Base-by-base conservation (phyloP, 2,797 vertebrate species). In the Sphenopsis melanotis region DNA sequence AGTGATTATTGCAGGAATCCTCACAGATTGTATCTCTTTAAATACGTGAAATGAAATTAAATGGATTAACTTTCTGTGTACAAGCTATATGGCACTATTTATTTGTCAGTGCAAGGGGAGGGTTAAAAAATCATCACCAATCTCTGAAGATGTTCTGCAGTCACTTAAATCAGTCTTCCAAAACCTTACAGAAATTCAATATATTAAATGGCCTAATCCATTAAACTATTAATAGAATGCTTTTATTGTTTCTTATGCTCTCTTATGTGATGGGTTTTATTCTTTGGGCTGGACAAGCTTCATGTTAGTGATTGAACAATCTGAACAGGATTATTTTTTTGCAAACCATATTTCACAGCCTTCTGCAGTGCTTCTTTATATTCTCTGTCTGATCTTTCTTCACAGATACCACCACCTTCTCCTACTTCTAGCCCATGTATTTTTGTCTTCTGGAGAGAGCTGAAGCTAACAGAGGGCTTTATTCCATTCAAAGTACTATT, bases 1-100 rank as follows among this genome's bases (percentile, higher is more conserved):
- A 55, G 34, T 32, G 37, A 41, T 92, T 72, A 82, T 42, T 83
- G 59, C 80, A 78, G 81, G 55, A 74, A 65, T n/a, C 52, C 53
- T 11, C 50, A 69, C 9, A 63, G 39, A n/a, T 2, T 36, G 13
- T 34, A 34, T n/a, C 22, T 29, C 8, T 3, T 82, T 11, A 70
- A 53, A 18, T 11, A 26, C 5, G 5, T 59, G 44, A 85, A 71
- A 68, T n/a, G 20, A 86, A 78, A 76, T 37, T 20, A 68, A 84
- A 68, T 15, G 5, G 7, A 82, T 59, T 75, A 27, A 49, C 36
- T 64, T 87, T 49, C 30, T 64, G 22, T 24, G 60, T 57, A 30
- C 29, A 60, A 50, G 30, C 22, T 50, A 49, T 0, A 2, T 55
- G 42, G 27, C 21, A 26, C 10, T 55, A 50, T 50, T 65, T 59